Conservation (phyloP, 2,888 invertebrate genomes). For the Tigriopus californicus region DNA sequence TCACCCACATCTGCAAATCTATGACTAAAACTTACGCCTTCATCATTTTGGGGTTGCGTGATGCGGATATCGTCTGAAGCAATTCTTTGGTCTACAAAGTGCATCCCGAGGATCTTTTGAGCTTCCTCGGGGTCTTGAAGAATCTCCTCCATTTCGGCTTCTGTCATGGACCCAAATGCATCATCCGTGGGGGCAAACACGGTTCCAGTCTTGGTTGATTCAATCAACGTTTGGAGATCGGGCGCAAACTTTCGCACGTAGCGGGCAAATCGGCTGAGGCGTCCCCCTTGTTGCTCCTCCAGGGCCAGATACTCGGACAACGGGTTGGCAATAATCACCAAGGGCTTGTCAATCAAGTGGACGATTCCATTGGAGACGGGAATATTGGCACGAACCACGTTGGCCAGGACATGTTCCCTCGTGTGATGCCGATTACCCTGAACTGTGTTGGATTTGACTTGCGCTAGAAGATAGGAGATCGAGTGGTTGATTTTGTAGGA, state of each 20-base stretch:
- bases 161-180: slow-evolving; percentile 54
- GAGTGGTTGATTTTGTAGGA: background rate
- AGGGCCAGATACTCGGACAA: slow-evolving; percentile 1
- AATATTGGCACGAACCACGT: slow-evolving; percentile 72
- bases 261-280: slow-evolving; percentile 60
- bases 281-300: slow-evolving; percentile 23
- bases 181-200: slow-evolving; percentile 76
- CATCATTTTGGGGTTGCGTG: slow-evolving; percentile 4
- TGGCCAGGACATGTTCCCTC: slow-evolving; percentile 58
- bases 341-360: slow-evolving; percentile 71
- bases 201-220: slow-evolving; percentile 50
- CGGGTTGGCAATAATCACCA: slow-evolving; percentile 60
- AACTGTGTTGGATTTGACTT: slow-evolving; percentile 20
- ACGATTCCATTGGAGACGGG: slow-evolving; percentile 81
- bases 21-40: too few relatives aligned
- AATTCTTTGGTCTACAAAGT: slow-evolving; percentile 12
- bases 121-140: background rate
- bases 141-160: slow-evolving; percentile 7
- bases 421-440: slow-evolving; percentile 18
- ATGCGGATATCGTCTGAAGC: slow-evolving; percentile 3
- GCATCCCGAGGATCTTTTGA: background rate
- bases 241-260: slow-evolving; percentile 52
- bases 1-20: too few relatives aligned
- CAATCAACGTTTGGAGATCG: slow-evolving; percentile 51
- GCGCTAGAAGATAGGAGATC: too few relatives aligned